A percentile compares a stretch with the other conserved stretches of the same genome.
These are phyloP conservation scores for Lerista edwardsae DNA, from an alignment of 2,797 vertebrate genomes.

Conservation along the genomic window DNA sequence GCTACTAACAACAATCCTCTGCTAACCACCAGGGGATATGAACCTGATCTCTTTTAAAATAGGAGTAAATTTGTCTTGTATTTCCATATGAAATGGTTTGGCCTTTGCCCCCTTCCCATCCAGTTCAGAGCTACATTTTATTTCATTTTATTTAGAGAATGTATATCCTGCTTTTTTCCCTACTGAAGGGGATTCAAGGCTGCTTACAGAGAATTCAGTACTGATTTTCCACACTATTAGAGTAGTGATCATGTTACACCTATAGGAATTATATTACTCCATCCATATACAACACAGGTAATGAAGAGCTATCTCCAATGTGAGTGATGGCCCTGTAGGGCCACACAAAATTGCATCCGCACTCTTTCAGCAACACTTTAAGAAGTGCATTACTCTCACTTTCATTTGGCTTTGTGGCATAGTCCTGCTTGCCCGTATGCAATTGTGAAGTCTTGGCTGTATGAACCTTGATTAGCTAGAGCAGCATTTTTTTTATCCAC, in stretches of 20 bases:
- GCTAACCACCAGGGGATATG: slow-evolving; percentile 2
- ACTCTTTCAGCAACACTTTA: no score
- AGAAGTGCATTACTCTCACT: no score
- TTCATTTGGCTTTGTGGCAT: no score
- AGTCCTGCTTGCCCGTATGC: no score
- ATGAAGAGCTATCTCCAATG: slow-evolving; percentile 28
- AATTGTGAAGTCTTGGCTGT: background rate
- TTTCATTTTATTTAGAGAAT: no score
- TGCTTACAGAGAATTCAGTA: no score
- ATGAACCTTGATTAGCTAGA: background rate
- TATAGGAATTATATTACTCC: background rate
- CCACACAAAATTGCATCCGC: background rate
- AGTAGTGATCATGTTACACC: background rate
- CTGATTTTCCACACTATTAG: fast-evolving
- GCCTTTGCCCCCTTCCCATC: background rate
- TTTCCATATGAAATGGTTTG: slow-evolving; percentile 8
- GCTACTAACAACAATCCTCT: slow-evolving; percentile 34
- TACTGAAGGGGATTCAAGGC: no score
- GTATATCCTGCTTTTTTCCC: no score
- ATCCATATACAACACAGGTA: slow-evolving; percentile 43
- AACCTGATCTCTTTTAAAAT: slow-evolving; percentile 6
- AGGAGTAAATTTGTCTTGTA: slow-evolving; percentile 23
- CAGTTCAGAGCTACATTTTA: fast-evolving
- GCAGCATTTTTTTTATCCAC: no score
- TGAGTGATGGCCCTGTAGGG: background rate